Conservation (phyloP, 1,140 invertebrate species). For the Atta cephalotes region DNA sequence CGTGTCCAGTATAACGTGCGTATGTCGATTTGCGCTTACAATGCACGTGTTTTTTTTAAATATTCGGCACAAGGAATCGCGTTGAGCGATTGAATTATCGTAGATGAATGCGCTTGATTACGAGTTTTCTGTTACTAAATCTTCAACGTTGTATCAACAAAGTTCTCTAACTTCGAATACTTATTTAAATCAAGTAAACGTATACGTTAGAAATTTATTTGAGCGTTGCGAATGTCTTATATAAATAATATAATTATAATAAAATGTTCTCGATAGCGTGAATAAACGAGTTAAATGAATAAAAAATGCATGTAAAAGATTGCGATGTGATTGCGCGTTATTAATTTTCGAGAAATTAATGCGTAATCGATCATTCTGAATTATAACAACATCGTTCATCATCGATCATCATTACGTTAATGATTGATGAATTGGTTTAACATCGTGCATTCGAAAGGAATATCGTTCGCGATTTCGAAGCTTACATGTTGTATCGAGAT, state of each 20-base stretch:
- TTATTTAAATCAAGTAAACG: conserved; percentile 8
- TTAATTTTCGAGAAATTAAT: conserved; percentile 15
- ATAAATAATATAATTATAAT: not conserved
- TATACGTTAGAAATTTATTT: conserved; percentile 23
- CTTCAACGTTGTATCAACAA: not conserved
- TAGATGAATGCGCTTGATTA: not conserved
- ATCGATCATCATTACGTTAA: conserved; percentile 11
- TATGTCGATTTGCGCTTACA: conserved; percentile 16
- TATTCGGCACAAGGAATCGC: conserved; percentile 28
- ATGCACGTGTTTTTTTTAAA: not conserved
- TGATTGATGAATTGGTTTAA: conserved; percentile 18
- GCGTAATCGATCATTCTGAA: conserved; percentile 20
- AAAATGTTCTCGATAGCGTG: not conserved
- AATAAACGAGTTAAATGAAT: conserved; percentile 6
- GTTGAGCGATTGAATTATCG: conserved; percentile 21
- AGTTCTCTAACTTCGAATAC: not conserved
- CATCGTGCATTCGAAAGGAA: conserved; percentile 5
- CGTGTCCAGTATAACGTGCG: conserved; percentile 29
- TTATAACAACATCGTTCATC: conserved; percentile 4
- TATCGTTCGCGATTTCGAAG: conserved; percentile 27
- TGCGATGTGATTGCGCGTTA: not conserved
- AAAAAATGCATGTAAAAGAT: not conserved
- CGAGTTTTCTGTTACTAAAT: not conserved
- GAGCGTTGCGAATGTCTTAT: conserved; percentile 8
- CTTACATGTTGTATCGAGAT: not conserved